A percentile compares a stretch with the other conserved stretches of the same genome.
phyloP scores from a whole-genome alignment of 2,888 invertebrate species.

The Allacma fusca region DNA sequence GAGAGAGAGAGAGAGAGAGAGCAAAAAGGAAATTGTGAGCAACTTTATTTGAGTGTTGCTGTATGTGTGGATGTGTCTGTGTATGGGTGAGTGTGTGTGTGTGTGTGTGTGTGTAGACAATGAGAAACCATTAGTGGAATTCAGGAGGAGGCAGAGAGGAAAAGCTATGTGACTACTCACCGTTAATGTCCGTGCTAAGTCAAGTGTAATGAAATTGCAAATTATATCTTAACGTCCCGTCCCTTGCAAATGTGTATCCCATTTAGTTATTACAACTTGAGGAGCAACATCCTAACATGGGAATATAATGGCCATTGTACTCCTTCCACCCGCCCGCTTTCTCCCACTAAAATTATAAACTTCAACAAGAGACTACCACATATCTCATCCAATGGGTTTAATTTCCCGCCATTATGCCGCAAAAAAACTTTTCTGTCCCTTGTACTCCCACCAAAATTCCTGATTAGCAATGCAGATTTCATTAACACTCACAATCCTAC shows the following conservation, averaged over 20 bases:
- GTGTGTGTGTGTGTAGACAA: neutral
- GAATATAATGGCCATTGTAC: neutral
- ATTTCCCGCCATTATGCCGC: too few species aligned
- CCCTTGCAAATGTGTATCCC: conserved; percentile 10
- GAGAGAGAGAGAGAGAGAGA: too few species aligned
- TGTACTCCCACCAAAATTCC: too few species aligned
- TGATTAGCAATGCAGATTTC: too few species aligned
- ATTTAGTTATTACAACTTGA: conserved; percentile 30
- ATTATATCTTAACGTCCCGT: conserved; percentile 25
- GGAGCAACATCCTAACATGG: neutral
- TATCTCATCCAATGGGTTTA: too few species aligned
- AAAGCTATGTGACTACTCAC: conserved; percentile 20
- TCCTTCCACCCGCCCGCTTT: too few species aligned
- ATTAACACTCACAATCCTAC: too few species aligned
- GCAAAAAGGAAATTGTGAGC: neutral
- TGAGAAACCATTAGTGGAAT: conserved; percentile 14
- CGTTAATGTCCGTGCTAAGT: conserved; percentile 36
- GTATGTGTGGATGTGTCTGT: too few species aligned
- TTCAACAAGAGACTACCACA: too few species aligned
- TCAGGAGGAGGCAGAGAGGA: neutral
- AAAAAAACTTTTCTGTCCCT: too few species aligned
- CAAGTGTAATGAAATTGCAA: conserved; percentile 44
- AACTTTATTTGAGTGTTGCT: neutral
- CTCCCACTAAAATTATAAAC: too few species aligned
- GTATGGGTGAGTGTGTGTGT: too few species aligned